phyloP scores from a whole-genome alignment of 2,113 vertebrate genomes.

The Neopipo cinnamomea region DNA sequence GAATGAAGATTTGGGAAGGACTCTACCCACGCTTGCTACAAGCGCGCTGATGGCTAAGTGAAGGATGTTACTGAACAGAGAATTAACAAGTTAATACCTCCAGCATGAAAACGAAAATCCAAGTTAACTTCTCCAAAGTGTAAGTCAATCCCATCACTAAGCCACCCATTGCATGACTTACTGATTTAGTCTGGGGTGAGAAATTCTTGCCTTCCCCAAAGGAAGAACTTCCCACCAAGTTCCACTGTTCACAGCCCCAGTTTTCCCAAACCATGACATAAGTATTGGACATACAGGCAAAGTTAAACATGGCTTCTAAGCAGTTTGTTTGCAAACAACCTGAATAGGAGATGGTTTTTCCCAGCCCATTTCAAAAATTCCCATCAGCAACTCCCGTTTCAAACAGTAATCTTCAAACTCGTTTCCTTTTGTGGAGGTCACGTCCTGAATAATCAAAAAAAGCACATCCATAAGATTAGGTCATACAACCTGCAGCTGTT shows the following conservation, averaged over 20 bases:
- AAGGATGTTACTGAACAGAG: background rate
- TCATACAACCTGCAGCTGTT: background rate
- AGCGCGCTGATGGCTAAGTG: too few relatives aligned
- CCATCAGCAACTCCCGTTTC: constrained; percentile 98
- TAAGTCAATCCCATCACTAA: background rate
- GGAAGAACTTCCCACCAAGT: background rate
- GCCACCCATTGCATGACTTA: fast-evolving
- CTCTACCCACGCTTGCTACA: too few relatives aligned
- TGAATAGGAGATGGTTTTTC: constrained; percentile 99
- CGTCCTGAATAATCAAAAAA: constrained; percentile 81
- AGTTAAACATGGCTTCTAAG: background rate
- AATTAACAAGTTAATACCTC: background rate
- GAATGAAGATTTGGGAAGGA: too few relatives aligned
- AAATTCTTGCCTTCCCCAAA: background rate
- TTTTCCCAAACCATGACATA: background rate
- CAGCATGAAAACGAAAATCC: background rate
- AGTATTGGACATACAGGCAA: background rate
- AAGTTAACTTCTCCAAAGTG: background rate
- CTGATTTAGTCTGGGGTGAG: background rate
- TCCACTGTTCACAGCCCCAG: background rate
- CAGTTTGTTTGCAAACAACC: constrained; percentile 69
- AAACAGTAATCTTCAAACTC: constrained; percentile 99
- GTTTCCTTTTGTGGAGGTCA: constrained; percentile 99
- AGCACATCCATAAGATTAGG: background rate
- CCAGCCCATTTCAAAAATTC: constrained; percentile 99